Percentiles rank a stretch among this genome's conserved stretches.
Evolutionary conservation across 1,140 invertebrate genomes (phyloP).

Genomic region (Panulirus ornatus): DNA sequence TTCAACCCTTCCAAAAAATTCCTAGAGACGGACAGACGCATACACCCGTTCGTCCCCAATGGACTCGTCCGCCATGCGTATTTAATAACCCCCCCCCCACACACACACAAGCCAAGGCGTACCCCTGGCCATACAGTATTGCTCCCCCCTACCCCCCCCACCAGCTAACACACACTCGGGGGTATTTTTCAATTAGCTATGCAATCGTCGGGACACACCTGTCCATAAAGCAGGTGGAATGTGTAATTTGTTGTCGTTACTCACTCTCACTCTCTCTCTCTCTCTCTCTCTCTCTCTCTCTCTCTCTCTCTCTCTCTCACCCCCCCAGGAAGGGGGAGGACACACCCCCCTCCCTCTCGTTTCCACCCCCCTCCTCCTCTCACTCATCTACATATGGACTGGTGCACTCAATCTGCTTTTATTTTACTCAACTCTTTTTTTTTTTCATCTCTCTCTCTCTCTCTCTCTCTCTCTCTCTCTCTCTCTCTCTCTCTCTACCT

Average conservation of each 20-base stretch:
- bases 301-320: neutral
- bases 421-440: neutral
- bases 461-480: slow-evolving; percentile 21
- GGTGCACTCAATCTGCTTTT: slow-evolving; percentile 7
- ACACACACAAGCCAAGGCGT: too few species aligned
- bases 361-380: neutral
- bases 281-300: neutral
- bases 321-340: too few species aligned
- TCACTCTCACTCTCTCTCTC: slow-evolving; percentile 5
- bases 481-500: neutral
- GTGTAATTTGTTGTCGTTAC: slow-evolving; percentile 38
- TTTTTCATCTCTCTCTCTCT: neutral
- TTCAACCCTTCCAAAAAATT: too few species aligned
- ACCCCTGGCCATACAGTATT: too few species aligned
- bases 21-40: too few species aligned
- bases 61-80: too few species aligned
- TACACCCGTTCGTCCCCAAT: too few species aligned
- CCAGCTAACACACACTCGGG: too few species aligned
- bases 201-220: slow-evolving; percentile 26
- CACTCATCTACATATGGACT: slow-evolving; percentile 15
- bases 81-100: too few species aligned
- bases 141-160: too few species aligned
- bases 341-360: neutral
- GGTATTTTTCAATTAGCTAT: slow-evolving; percentile 51
- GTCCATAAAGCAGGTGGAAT: slow-evolving; percentile 33